Conservation (phyloP, 2,797 vertebrate species). For the Eidolon dupreanum region DNA sequence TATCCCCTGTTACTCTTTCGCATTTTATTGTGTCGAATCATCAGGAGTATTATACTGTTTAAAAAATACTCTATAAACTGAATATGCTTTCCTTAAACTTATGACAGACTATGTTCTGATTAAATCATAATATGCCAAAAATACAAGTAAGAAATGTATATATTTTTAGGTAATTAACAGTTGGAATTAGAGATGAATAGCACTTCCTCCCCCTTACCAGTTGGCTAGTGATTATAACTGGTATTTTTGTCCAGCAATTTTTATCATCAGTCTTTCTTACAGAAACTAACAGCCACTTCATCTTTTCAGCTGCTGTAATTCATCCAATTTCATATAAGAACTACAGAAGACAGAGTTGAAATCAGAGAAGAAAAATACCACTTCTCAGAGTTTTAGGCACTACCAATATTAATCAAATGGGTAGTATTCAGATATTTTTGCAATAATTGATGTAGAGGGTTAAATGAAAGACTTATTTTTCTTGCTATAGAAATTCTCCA, state of each 20-base stretch:
- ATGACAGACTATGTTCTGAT: constrained; percentile 70
- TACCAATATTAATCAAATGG: neutral
- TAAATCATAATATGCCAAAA: constrained; percentile 77
- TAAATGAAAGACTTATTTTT: neutral
- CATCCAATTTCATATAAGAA: constrained; percentile 38
- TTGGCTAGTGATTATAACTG: constrained; percentile 81
- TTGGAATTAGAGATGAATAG: constrained; percentile 80
- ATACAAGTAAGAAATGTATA: constrained; percentile 68
- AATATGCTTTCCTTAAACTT: constrained; percentile 66
- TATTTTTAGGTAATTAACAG: constrained; percentile 84
- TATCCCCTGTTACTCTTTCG: constrained; percentile 6
- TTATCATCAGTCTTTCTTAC: constrained; percentile 74
- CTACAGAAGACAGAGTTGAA: neutral
- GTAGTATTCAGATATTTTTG: neutral
- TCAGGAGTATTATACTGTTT: constrained; percentile 44
- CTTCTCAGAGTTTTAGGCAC: neutral
- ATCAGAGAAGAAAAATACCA: constrained; percentile 44
- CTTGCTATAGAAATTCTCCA: neutral
- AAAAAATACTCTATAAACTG: constrained; percentile 57
- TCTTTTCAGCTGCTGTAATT: constrained; percentile 75
- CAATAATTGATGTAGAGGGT: neutral
- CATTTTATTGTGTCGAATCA: constrained; percentile 32
- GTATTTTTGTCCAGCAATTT: constrained; percentile 79
- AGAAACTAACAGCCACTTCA: constrained; percentile 69
- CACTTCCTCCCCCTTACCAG: constrained; percentile 76